A percentile compares a stretch with the other conserved stretches of the same genome.
phyloP scores from a whole-genome alignment of 2,113 vertebrate species.

The Phrynosoma platyrhinos region DNA sequence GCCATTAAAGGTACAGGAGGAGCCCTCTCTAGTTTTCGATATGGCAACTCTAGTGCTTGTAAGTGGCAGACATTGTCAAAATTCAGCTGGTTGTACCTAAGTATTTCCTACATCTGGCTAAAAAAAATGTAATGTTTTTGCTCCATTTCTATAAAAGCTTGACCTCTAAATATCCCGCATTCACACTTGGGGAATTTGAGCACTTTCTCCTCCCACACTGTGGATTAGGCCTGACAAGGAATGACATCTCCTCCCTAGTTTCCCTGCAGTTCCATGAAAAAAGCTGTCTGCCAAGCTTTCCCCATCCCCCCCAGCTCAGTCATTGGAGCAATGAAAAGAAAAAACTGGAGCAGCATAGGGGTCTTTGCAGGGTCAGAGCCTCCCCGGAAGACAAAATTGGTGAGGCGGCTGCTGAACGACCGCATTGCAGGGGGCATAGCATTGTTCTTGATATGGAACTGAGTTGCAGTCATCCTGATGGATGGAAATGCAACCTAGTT shows the following conservation, averaged over 20 bases:
- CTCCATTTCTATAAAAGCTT: neutral
- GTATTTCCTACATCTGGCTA: neutral
- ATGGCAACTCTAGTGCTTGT: neutral
- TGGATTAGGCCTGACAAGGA: neutral
- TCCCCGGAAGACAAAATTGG: constrained; percentile 34
- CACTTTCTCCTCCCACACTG: neutral
- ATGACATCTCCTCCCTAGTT: neutral
- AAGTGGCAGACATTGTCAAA: too few species aligned
- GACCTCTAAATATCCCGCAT: neutral
- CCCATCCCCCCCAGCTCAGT: neutral
- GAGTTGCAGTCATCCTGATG: neutral
- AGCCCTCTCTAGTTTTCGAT: too few species aligned
- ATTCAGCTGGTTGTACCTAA: neutral
- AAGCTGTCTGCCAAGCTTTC: neutral
- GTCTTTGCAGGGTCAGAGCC: constrained; percentile 26
- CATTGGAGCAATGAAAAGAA: neutral
- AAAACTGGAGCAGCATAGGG: constrained; percentile 22
- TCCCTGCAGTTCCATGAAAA: neutral
- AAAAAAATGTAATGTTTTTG: neutral
- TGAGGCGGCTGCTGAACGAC: constrained; percentile 1
- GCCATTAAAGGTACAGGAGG: too few species aligned
- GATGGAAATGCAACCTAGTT: neutral
- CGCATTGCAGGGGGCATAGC: constrained; percentile 17
- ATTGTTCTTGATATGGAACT: neutral
- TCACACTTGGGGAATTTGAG: neutral